Evolutionary conservation across 1,140 invertebrate genomes (phyloP), one percentile per base, ranked within the genome.

Genomic region (Nasonia giraulti): DNA sequence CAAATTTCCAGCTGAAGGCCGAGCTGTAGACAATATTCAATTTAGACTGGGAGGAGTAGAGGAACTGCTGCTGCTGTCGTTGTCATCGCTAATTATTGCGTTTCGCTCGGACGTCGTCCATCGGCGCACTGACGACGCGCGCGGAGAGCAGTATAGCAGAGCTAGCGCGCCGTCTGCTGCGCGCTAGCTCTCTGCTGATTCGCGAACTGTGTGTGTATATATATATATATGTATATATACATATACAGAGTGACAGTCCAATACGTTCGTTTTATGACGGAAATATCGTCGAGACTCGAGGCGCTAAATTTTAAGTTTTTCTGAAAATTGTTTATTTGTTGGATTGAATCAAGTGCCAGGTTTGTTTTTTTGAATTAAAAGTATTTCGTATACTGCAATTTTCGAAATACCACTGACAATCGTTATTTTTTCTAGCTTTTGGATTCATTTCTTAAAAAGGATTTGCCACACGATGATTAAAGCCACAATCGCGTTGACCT

Each of bases 91-190:
- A 20, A 62, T 62, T 62, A 62, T 66, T 27, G 8, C 81, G 33
- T 44, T 17, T 62, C 17, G 12, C 27, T 23, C 27, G 76, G 14
- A 50, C 37, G 69, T 37, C 80, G 14, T 74, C 68, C 69, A 74
- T 76, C 62, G 33, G n/a, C 80, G 10, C 44, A 83, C 74, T 83
- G 33, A 77, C 71, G 17, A 20, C 44, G 12, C 33, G 68, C 40
- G 79, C 27, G 27, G 27, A 27, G 27, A 37, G 33, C 31, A 37
- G 33, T 27, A 27, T 23, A 33, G 33, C 33, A 33, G 33, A 2
- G 33, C 2, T 4, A 50, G 40, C 12, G 27, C 73, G 73, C 62
- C 76, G 82, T 84, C 82, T 84, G 82, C 82, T 83, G 37, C 17
- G 55, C 55, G 55, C 50, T 14, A 62, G 55, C 17, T 27, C 27